phyloP scores from a whole-genome alignment of 2,888 invertebrate genomes.

The Eulithis testata region DNA sequence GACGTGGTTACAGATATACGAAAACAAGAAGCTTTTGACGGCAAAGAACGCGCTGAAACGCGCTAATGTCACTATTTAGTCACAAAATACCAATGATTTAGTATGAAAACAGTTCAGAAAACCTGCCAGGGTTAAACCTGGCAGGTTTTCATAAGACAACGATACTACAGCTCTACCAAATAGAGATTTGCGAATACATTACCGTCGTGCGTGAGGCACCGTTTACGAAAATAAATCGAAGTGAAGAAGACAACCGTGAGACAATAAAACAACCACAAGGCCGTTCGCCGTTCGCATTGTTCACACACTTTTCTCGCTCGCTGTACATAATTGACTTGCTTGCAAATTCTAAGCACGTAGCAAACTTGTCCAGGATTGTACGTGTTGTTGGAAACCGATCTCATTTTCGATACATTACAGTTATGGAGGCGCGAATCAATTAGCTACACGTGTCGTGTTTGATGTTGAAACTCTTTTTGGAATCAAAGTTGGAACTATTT shows the following conservation, averaged over 20 bases:
- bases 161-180: constrained; percentile 1
- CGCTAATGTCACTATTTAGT: too few species aligned
- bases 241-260: constrained; percentile 30
- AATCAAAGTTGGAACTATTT: constrained; percentile 3
- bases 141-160: too few species aligned
- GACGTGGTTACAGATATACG: too few species aligned
- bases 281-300: constrained; percentile 29
- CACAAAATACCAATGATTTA: too few species aligned
- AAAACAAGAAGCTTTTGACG: too few species aligned
- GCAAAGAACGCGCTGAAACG: too few species aligned
- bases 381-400: constrained; percentile 55
- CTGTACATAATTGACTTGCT: constrained; percentile 46
- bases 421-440: constrained; percentile 41
- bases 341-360: constrained; percentile 69
- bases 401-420: constrained; percentile 55
- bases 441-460: constrained; percentile 42
- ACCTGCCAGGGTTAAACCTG: too few species aligned
- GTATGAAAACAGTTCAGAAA: too few species aligned
- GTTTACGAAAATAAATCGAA: constrained; percentile 26
- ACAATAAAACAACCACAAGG: constrained; percentile 33
- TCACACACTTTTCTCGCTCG: constrained; percentile 33
- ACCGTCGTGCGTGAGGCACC: constrained; percentile 22
- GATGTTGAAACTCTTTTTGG: constrained; percentile 16
- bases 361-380: constrained; percentile 57
- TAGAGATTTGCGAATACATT: constrained; percentile 12